Evolutionary conservation across 2,888 invertebrate species (phyloP).

Genomic region (Synergus laeviventris): DNA sequence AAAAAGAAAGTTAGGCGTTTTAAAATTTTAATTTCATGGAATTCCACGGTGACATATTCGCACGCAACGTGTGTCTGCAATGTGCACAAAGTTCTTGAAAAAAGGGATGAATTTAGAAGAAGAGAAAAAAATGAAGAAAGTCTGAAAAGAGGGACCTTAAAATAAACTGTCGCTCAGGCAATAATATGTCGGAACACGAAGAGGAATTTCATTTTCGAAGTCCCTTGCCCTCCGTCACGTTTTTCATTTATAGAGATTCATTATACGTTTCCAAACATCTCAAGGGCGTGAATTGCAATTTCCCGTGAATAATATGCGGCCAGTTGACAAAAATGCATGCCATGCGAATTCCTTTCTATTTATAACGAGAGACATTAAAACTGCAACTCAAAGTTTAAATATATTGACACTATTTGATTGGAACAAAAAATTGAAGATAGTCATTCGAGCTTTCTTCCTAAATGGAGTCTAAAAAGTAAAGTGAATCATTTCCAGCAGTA

Average conservation of each 20-base stretch:
- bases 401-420: too few relatives aligned
- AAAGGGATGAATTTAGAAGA: constrained; percentile 36
- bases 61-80: constrained; percentile 28
- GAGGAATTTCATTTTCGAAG: constrained; percentile 49
- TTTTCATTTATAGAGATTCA: constrained; percentile 17
- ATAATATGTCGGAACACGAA: constrained; percentile 52
- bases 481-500: background rate
- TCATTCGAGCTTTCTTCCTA: too few relatives aligned
- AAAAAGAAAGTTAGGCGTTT: background rate
- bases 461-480: too few relatives aligned
- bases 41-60: background rate
- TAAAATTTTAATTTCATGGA: background rate
- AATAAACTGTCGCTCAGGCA: constrained; percentile 61
- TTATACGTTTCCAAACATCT: background rate
- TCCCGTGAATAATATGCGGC: background rate
- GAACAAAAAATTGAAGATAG: background rate
- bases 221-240: constrained; percentile 42
- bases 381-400: background rate
- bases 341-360: background rate
- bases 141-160: constrained; percentile 55
- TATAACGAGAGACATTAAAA: background rate
- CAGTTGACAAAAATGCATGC: background rate
- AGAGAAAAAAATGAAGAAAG: constrained; percentile 51
- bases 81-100: background rate
- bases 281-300: background rate